These are phyloP conservation scores for Ictalurus furcatus DNA, from an alignment of 2,113 vertebrate species.

Conservation along the genomic window DNA sequence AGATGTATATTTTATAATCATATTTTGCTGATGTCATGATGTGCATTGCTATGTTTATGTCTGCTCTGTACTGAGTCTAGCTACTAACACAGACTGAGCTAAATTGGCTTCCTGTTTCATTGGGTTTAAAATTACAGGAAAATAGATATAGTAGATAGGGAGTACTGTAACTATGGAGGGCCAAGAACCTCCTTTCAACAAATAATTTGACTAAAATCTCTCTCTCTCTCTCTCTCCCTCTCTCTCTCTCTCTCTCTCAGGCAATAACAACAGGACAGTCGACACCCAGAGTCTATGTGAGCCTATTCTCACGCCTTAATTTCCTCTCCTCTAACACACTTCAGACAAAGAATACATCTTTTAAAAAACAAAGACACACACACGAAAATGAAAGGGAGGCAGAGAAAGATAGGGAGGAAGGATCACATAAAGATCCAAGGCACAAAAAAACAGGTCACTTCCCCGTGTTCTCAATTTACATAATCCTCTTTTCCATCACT, in stretches of 20 bases:
- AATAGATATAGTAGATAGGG: conserved; percentile 70
- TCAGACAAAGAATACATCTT: background rate
- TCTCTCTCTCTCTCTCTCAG: conserved; percentile 53
- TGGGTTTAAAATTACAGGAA: conserved; percentile 70
- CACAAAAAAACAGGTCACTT: conserved; percentile 57
- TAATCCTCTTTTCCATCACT: conserved; percentile 50
- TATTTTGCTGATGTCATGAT: conserved; percentile 1
- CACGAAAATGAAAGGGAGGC: conserved; percentile 5
- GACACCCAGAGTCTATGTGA: conserved; percentile 63
- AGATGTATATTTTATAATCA: background rate
- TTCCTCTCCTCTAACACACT: background rate
- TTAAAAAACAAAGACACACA: background rate
- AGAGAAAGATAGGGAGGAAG: conserved; percentile 37
- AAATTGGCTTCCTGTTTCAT: conserved; percentile 63
- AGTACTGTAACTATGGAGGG: conserved; percentile 61
- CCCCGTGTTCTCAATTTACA: conserved; percentile 60
- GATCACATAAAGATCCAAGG: conserved; percentile 48
- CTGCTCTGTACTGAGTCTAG: conserved; percentile 10
- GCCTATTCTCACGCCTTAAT: conserved; percentile 31
- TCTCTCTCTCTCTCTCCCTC: conserved; percentile 10
- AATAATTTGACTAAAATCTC: conserved; percentile 63
- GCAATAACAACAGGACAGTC: conserved; percentile 39
- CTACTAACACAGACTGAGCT: conserved; percentile 36
- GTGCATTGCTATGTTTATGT: conserved; percentile 31
- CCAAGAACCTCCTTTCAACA: conserved; percentile 71